These are phyloP conservation scores for Bubo scandiacus DNA, from an alignment of 2,113 vertebrate species.

Conservation along the genomic window DNA sequence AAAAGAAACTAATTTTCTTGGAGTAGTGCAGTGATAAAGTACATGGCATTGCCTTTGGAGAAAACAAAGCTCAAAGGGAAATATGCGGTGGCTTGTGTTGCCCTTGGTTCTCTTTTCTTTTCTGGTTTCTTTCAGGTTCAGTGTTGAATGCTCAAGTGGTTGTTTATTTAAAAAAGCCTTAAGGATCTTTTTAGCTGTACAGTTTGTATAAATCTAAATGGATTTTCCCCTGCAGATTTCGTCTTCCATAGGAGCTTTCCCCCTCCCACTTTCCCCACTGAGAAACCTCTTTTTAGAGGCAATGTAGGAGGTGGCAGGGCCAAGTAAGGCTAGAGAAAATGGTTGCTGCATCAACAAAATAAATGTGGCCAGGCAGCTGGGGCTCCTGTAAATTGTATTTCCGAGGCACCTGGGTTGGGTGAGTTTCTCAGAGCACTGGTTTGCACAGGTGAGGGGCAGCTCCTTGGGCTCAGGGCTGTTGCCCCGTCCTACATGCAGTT, in stretches of 20 bases:
- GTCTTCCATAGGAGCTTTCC: neutral
- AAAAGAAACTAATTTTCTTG: neutral
- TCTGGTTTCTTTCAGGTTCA: neutral
- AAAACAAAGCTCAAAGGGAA: neutral
- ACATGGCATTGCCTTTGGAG: neutral
- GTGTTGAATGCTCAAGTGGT: neutral
- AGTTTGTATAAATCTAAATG: neutral
- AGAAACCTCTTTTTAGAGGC: neutral
- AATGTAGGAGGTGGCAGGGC: neutral
- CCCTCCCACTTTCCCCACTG: neutral
- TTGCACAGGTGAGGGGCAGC: neutral
- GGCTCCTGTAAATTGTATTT: neutral
- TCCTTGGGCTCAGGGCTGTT: neutral
- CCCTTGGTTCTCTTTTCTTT: neutral
- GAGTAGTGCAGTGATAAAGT: neutral
- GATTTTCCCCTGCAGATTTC: neutral
- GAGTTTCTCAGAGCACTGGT: neutral
- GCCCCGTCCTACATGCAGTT: neutral
- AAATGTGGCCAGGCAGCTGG: neutral
- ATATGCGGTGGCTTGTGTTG: neutral
- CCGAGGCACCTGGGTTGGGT: neutral
- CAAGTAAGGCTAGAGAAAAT: neutral
- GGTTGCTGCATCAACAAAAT: neutral
- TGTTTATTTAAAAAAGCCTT: neutral
- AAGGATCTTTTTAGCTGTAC: neutral